phyloP scores from a whole-genome alignment of 2,888 invertebrate species.

The Drosophila tripunctata region DNA sequence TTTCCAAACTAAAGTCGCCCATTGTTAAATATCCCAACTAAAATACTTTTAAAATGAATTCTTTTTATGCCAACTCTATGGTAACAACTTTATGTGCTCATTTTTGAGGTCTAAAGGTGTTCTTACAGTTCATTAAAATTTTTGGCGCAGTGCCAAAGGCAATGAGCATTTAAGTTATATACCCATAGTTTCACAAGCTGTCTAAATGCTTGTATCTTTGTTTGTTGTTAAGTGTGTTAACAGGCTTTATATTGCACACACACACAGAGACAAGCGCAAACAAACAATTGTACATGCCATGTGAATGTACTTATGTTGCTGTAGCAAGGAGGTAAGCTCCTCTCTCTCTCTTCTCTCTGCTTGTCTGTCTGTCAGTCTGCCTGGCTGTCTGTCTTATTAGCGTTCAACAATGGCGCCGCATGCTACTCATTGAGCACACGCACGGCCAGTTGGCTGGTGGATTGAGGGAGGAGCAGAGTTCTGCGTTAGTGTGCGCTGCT shows the following conservation, averaged over 20 bases:
- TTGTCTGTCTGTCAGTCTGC: constrained; percentile 22
- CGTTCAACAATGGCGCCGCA: constrained; percentile 51
- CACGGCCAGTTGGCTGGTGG: constrained; percentile 9
- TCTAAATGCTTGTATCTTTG: constrained; percentile 54
- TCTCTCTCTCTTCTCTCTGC: constrained; percentile 1
- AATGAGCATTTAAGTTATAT: constrained; percentile 77
- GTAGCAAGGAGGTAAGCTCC: constrained; percentile 22
- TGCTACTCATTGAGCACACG: constrained; percentile 57
- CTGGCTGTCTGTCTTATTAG: constrained; percentile 64
- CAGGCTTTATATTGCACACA: constrained; percentile 69
- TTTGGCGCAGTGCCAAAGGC: constrained; percentile 71
- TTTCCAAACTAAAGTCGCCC: too few species aligned
- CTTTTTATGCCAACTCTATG: too few species aligned
- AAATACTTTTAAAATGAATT: background rate
- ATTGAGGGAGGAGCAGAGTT: too few species aligned
- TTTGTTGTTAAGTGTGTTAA: constrained; percentile 79
- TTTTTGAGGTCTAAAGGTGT: constrained; percentile 23
- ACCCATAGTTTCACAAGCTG: constrained; percentile 55
- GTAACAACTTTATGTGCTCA: background rate
- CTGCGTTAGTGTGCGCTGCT: constrained; percentile 33
- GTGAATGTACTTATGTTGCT: constrained; percentile 3
- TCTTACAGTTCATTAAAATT: constrained; percentile 74
- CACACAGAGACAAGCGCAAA: constrained; percentile 20
- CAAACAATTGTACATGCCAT: constrained; percentile 15
- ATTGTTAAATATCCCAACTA: too few species aligned